phyloP scores from a whole-genome alignment of 2,797 vertebrate genomes.

The Heliangelus exortis region DNA sequence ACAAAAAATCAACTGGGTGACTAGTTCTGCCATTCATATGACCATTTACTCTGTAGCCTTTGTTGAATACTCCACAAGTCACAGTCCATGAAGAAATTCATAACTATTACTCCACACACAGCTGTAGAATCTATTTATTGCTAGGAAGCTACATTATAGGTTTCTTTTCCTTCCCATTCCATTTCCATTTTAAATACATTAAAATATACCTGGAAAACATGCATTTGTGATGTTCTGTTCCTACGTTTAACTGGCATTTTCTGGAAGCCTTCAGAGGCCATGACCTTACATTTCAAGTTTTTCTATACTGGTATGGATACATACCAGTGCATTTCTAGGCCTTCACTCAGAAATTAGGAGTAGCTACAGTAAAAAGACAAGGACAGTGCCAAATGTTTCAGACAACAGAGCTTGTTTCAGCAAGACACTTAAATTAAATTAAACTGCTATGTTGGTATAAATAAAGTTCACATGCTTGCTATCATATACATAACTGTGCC shows the following conservation, averaged over 20 bases:
- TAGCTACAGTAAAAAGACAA: background rate
- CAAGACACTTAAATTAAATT: background rate
- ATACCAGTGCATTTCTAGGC: background rate
- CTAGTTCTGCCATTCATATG: background rate
- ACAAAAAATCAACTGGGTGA: rapidly evolving
- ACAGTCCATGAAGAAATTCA: background rate
- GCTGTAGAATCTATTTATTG: background rate
- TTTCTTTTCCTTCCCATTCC: background rate
- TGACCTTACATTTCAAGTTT: background rate
- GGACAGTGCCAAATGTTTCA: background rate
- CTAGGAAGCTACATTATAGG: background rate
- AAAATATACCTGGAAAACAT: background rate
- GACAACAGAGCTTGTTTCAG: background rate
- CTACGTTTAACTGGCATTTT: background rate
- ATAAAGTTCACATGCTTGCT: background rate
- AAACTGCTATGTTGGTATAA: background rate
- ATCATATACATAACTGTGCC: background rate
- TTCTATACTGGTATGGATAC: background rate
- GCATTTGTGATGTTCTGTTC: background rate
- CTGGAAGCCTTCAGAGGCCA: background rate
- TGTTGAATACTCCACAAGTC: background rate
- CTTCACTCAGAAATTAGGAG: background rate
- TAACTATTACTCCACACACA: background rate
- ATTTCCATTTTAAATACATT: background rate
- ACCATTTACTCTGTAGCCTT: background rate